These are phyloP conservation scores for Enteromius anoplus DNA, from an alignment of 2,797 vertebrate species.

Conservation along the genomic window DNA sequence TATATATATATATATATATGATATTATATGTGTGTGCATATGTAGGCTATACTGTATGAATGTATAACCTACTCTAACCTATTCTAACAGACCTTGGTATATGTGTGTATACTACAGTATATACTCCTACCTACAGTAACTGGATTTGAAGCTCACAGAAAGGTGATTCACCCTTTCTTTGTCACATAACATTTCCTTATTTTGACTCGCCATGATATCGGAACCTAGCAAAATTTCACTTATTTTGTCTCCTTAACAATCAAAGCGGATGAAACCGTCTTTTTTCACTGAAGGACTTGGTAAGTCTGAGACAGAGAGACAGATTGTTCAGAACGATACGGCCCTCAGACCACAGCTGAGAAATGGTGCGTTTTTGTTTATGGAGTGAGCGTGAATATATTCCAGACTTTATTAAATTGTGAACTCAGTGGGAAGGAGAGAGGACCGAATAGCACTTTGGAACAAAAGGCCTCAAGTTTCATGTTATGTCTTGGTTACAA, in stretches of 20 bases:
- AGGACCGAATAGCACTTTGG: conserved; percentile 56
- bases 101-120: no score
- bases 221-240: conserved; percentile 3
- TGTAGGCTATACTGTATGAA: no score
- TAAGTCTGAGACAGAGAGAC: conserved; percentile 62
- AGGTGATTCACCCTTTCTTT: conserved; percentile 13
- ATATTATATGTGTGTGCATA: no score
- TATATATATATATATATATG: no score
- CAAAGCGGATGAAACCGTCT: conserved; percentile 19
- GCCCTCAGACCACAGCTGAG: conserved; percentile 57
- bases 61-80: no score
- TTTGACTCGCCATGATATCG: conserved; percentile 22
- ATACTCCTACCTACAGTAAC: neutral
- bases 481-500: conserved; percentile 64
- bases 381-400: conserved; percentile 61
- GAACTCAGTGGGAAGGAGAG: conserved; percentile 60
- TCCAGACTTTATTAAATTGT: conserved; percentile 68
- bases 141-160: neutral
- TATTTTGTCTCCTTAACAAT: conserved; percentile 31
- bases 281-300: neutral
- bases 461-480: conserved; percentile 65
- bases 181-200: conserved; percentile 34
- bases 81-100: no score
- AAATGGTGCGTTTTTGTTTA: conserved; percentile 53
- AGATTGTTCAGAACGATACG: conserved; percentile 47